These are phyloP conservation scores for Tetheella fluctuosa DNA, from an alignment of 2,888 invertebrate species.

Conservation along the genomic window DNA sequence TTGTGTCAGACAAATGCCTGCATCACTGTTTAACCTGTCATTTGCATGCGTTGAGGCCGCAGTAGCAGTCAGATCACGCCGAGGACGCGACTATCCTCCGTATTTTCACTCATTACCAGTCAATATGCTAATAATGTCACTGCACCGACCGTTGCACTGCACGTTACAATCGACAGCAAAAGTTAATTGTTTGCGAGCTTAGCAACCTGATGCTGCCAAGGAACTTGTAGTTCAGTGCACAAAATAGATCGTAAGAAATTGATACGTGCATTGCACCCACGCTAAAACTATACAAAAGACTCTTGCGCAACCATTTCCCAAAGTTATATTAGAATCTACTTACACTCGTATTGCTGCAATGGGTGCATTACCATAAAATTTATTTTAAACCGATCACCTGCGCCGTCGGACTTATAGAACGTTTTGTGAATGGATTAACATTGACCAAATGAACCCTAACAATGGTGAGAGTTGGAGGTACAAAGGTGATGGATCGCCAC, in stretches of 20 bases:
- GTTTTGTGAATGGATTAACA: slow-evolving; percentile 42
- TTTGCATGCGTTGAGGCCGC: slow-evolving; percentile 62
- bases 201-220: slow-evolving; percentile 4
- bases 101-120: slow-evolving; percentile 71
- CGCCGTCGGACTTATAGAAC: slow-evolving; percentile 34
- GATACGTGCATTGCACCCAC: slow-evolving; percentile 53
- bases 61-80: slow-evolving; percentile 54
- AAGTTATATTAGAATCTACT: slow-evolving; percentile 55
- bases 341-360: slow-evolving; percentile 56
- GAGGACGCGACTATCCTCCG: slow-evolving; percentile 55
- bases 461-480: slow-evolving; percentile 66
- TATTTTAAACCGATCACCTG: slow-evolving; percentile 57
- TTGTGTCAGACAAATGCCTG: slow-evolving; percentile 44
- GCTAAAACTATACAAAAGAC: slow-evolving; percentile 58
- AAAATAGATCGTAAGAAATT: slow-evolving; percentile 39
- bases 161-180: slow-evolving; percentile 20
- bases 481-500: slow-evolving; percentile 60
- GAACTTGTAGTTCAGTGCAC: slow-evolving; percentile 15
- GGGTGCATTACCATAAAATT: slow-evolving; percentile 70
- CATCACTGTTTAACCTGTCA: slow-evolving; percentile 57
- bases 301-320: slow-evolving; percentile 64
- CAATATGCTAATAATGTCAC: slow-evolving; percentile 63
- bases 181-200: slow-evolving; percentile 10
- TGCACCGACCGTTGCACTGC: slow-evolving; percentile 49
- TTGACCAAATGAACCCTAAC: slow-evolving; percentile 55